Base-by-base conservation (phyloP, 2,113 vertebrate species). In the Zingel zingel region DNA sequence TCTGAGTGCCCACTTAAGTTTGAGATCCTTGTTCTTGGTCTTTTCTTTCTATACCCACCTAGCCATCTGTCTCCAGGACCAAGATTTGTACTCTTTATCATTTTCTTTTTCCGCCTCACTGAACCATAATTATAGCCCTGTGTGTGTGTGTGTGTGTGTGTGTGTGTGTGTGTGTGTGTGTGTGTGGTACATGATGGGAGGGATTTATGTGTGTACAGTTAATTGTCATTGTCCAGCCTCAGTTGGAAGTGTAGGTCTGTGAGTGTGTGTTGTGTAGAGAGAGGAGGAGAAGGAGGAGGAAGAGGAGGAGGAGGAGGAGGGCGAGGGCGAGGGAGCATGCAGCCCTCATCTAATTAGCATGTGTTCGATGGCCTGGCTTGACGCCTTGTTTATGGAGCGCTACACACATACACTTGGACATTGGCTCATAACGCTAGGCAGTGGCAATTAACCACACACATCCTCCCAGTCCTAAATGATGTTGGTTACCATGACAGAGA, bases 301-400 rank as follows among this genome's bases (percentile, higher is more conserved):
- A 43, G 53, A 47, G 47, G 11, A 51, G 1, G 23, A 43, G 9
- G 39, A 10, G 36, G 36, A 9, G 36, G 36, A 36, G 6, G 19
- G n/a, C n/a, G n/a, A 65, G 43, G 9, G 15, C 25, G 39, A 54
- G 14, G n/a, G 27, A 66, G 14, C 10, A 6, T 61, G 11, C 58
- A 59, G 25, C 27, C 30, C 16, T 69, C 45, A 45, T 51, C 72
- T 86, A 71, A 79, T 86, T 88, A 86, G 39, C 79, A 71, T 66
- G 54, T 66, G 45, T 64, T 53, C 77, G 58, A 74, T 48, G 58
- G 33, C 30, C 57, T 74, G 36, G 70, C 70, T 65, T 50, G 48
- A 72, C 2, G 23, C 51, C 73, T 57, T 53, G 19, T 80, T 39
- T 80, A 70, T 61, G 72, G 64, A 25, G 33, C 64, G 53, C 45